Evolutionary conservation across 64 coral and sea anemone species (phyloP).

Genomic region (Anthopleura sola): DNA sequence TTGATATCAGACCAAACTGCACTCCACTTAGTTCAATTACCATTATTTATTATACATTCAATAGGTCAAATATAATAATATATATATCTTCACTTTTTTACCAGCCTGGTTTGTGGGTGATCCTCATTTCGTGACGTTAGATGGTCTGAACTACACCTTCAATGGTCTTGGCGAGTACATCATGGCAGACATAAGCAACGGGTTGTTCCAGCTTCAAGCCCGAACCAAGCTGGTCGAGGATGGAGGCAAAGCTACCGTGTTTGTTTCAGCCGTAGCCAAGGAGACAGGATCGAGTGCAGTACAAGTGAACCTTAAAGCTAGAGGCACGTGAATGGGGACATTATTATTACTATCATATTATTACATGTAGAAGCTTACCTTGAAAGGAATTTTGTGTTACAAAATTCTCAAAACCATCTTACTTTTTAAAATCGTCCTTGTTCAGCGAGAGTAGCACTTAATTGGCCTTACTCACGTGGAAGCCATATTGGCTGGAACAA

Average conservation of each 20-base stretch:
- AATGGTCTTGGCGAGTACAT: constrained; percentile 50
- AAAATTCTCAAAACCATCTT: too few relatives aligned
- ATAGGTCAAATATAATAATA: too few relatives aligned
- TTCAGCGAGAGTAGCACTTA: too few relatives aligned
- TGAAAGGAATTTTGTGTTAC: too few relatives aligned
- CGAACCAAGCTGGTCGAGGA: constrained; percentile 24
- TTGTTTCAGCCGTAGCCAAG: constrained; percentile 19
- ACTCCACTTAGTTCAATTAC: too few relatives aligned
- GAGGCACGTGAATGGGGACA: not conserved
- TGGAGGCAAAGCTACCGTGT: constrained; percentile 33
- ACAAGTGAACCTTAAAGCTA: not conserved
- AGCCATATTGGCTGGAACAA: too few relatives aligned
- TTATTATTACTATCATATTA: too few relatives aligned
- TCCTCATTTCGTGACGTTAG: constrained; percentile 44
- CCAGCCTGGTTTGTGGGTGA: constrained; percentile 31
- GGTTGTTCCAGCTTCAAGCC: constrained; percentile 40
- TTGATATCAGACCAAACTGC: too few relatives aligned
- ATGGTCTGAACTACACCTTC: constrained; percentile 37
- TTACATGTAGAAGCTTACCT: too few relatives aligned
- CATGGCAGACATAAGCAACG: constrained; percentile 18
- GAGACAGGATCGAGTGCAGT: constrained; percentile 19
- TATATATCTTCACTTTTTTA: not conserved
- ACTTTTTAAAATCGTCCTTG: too few relatives aligned
- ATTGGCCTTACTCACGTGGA: too few relatives aligned
- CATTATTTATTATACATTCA: too few relatives aligned